Base-by-base conservation (phyloP, 2,113 vertebrate genomes). In the Columba janthina region DNA sequence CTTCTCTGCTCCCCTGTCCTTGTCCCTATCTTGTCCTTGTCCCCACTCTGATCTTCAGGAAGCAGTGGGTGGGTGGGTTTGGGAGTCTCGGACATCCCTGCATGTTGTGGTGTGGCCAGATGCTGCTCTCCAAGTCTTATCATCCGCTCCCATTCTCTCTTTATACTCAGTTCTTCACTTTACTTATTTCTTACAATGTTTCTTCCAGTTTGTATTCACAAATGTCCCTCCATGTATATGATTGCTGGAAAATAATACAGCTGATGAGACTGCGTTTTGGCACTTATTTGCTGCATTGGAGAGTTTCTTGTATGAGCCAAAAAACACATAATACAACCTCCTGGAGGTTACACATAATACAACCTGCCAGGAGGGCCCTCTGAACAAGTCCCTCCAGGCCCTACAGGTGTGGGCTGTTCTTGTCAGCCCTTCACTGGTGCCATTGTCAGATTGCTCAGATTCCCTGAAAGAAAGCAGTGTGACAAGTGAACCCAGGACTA, bases 1-100 rank as follows among this genome's bases (percentile, higher is more conserved):
- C 31, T 57, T 46, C 15, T 50, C 24, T 83, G 20, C 34, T 51
- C 32, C 21, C 28, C 21, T 8, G 0, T 0, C 16, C 31, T 54
- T 0, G 0, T 18, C 14, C 25, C 15, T 10, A 26, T 0, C 72
- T 87, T 54, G n/a, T 48, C 58, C 28, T 44, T 42, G 31, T 80
- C 17, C 31, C 13, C 29, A 38, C 42, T 69, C 24, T 76, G 2
- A 2, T 61, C 42, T 54, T 21, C 50, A 67, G 42, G 13, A 84
- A 38, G 42, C 42, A 34, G 42, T 9, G n/a, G 56, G 34, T 38
- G 38, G 25, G 29, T 42, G 48, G 9, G 2, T 51, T 56, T 51
- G 25, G 54, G 64, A 58, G 50, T 54, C 64, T 87, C 31, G 66
- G 58, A 44, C 57, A 34, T 83, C 34, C 2, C 3, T 28, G 28